A percentile compares a stretch with the other conserved stretches of the same genome.
Evolutionary conservation across 2,113 vertebrate genomes (phyloP).

Genomic region (Bombycilla garrulus): DNA sequence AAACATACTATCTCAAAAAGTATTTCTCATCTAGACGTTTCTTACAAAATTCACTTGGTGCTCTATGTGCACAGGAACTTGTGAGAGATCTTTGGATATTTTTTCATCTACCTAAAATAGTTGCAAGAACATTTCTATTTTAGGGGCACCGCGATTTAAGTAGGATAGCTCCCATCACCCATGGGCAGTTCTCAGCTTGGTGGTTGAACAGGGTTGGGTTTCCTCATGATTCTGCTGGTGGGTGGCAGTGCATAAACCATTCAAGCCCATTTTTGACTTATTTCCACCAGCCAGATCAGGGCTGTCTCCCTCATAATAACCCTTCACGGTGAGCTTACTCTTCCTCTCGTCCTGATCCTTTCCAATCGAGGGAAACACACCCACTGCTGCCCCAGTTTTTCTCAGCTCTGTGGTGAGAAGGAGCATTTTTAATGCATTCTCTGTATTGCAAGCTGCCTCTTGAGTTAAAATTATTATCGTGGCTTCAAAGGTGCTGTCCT

Average conservation of each 20-base stretch:
- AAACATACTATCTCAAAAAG: not conserved
- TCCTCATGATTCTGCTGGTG: not conserved
- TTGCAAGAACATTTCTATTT: not conserved
- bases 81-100: not conserved
- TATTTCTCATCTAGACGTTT: not conserved
- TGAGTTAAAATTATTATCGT: not conserved
- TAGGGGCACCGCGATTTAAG: not conserved
- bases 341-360: not conserved
- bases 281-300: not conserved
- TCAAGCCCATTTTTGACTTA: not conserved
- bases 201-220: not conserved
- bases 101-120: not conserved
- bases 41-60: not conserved
- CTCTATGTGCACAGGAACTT: not conserved
- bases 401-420: not conserved
- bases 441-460: not conserved
- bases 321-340: not conserved
- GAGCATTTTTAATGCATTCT: slow-evolving; percentile 8
- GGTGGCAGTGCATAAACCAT: not conserved
- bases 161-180: not conserved
- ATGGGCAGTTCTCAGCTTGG: rapidly evolving
- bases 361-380: not conserved
- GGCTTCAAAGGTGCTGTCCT: slow-evolving; percentile 49
- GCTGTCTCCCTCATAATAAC: not conserved
- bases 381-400: not conserved